These are phyloP conservation scores for Cephus spinipes DNA, from an alignment of 2,888 invertebrate genomes.

Conservation along the genomic window DNA sequence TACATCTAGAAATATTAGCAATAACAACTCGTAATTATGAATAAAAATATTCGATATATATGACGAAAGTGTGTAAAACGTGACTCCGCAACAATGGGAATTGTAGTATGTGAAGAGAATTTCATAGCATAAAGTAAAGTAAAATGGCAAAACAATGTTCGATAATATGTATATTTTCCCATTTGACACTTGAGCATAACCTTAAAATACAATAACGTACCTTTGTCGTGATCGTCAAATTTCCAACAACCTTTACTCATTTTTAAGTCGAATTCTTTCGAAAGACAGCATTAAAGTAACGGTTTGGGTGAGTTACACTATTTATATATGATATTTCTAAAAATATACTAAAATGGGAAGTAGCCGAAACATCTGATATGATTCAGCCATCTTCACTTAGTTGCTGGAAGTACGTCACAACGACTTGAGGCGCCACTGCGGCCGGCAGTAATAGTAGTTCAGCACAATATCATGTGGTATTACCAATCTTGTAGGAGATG, in stretches of 20 bases:
- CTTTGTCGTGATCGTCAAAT: slow-evolving; percentile 59
- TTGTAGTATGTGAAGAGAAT: neutral
- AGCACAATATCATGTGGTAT: neutral
- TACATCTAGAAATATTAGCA: neutral
- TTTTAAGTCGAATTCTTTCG: slow-evolving; percentile 31
- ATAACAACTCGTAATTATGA: neutral
- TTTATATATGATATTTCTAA: slow-evolving; percentile 45
- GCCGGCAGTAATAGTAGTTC: neutral
- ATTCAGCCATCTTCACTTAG: neutral
- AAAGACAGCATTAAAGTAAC: slow-evolving; percentile 8
- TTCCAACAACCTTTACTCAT: slow-evolving; percentile 62
- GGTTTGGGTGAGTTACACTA: slow-evolving; percentile 22
- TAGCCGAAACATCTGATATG: slow-evolving; percentile 7
- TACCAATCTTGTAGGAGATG: neutral
- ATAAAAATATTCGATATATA: neutral
- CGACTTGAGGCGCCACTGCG: neutral
- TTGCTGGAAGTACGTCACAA: neutral
- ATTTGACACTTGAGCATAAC: slow-evolving; percentile 18
- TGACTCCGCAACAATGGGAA: neutral
- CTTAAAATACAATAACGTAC: slow-evolving; percentile 39
- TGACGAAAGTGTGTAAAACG: neutral
- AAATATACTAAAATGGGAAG: slow-evolving; percentile 41
- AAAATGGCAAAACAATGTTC: neutral
- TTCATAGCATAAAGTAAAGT: neutral
- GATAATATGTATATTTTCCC: neutral